Evolutionary conservation across 2,113 vertebrate genomes (phyloP), one percentile per base, ranked within the genome.

Genomic region (Salvator merianae): DNA sequence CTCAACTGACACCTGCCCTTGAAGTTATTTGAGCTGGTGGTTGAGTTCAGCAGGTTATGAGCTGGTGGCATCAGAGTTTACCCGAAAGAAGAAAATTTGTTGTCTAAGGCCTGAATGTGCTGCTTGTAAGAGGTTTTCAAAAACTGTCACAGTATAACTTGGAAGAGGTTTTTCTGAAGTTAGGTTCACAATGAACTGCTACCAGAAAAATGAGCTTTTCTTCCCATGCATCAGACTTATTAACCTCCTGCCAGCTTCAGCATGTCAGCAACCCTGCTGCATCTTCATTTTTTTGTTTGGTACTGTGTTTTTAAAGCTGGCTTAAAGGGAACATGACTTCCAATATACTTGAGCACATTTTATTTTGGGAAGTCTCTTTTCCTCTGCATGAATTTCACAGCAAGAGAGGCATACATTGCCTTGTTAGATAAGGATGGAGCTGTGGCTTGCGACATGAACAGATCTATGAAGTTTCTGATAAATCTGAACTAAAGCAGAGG

Each of bases 211-310:
- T 50, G 63, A 86, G 16, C 3, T 78, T 72, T 83, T 86, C 59
- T 32, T 2, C 2, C 7, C n/a, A 3, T 1, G 3, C 84, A 62
- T 84, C 71, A 76, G 83, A 43, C 63, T 59, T 1, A 22, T 72
- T 79, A 10, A 71, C 59, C 34, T 70, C 85, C 30, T 79, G 65
- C 72, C 2, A 0, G 22, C 12, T 47, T 5, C 50, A 70, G 1
- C 62, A 74, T 87, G 69, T 55, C 65, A 62, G 79, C 73, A 81
- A 22, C 50, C 73, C 13, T 0, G 0, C 47, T 78, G 81, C n/a
- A 77, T 84, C 88, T 89, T 85, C 40, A 73, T 82, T 86, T 68
- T 18, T 91, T 90, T 90, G 80, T 66, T 79, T 43, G 69, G 40
- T n/a, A 4, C 24, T 63, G 26, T 10, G 20, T 26, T 0, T 72